Conservation (phyloP, 2,888 invertebrate genomes). For the Hypolimnas misippus region DNA sequence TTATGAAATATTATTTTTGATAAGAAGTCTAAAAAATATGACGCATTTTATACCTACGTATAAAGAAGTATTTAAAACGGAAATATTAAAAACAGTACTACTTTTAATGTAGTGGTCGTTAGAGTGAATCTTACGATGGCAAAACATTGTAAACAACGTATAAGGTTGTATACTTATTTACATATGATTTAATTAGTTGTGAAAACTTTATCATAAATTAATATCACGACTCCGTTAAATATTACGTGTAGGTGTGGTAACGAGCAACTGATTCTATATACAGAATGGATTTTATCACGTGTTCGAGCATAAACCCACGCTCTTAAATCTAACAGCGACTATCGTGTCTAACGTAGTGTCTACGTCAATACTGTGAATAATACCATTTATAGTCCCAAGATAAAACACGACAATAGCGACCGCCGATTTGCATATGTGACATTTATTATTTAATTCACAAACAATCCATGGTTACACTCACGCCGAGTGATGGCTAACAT, state of each 20-base stretch:
- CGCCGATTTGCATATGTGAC: slow-evolving; percentile 10
- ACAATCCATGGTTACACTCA: neutral
- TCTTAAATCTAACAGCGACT: slow-evolving; percentile 54
- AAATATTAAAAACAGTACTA: neutral
- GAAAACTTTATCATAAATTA: slow-evolving; percentile 15
- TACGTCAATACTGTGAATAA: slow-evolving; percentile 63
- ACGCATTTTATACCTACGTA: no score
- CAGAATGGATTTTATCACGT: slow-evolving; percentile 54
- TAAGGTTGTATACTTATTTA: neutral
- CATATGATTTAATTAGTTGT: neutral
- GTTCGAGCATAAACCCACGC: slow-evolving; percentile 59
- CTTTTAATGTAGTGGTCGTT: neutral
- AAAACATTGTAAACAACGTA: neutral
- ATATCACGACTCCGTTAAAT: slow-evolving; percentile 18
- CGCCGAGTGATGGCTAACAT: slow-evolving; percentile 13
- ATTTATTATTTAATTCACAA: slow-evolving; percentile 6
- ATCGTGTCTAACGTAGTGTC: slow-evolving; percentile 56
- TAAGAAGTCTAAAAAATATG: no score
- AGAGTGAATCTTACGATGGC: neutral
- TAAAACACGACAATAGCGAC: slow-evolving; percentile 35
- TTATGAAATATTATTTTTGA: no score
- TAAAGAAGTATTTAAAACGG: no score
- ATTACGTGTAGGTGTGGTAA: slow-evolving; percentile 42
- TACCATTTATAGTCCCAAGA: slow-evolving; percentile 47
- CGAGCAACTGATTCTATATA: slow-evolving; percentile 45